Percentiles rank a stretch among this genome's conserved stretches.
These are phyloP conservation scores for Hypsopygia costalis DNA, from an alignment of 2,888 invertebrate genomes.

Conservation along the genomic window DNA sequence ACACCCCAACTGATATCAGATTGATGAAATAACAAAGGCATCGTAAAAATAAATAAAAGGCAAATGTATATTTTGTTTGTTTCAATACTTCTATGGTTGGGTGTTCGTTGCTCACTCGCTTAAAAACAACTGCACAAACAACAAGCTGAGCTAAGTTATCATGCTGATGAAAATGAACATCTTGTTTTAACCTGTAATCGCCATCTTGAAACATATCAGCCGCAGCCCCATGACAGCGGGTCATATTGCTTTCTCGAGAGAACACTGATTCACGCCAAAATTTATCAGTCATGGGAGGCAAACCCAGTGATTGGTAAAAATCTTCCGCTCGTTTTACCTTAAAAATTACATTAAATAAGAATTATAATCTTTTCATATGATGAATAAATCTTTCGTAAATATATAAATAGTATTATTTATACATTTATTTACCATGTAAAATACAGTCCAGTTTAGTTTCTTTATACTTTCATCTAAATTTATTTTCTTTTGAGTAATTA, in stretches of 20 bases:
- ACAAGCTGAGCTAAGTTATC: too few species aligned
- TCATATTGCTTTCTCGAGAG: conserved; percentile 30
- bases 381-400: too few species aligned
- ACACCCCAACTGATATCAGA: too few species aligned
- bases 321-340: conserved; percentile 82
- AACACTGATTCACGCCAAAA: conserved; percentile 84
- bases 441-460: conserved; percentile 76
- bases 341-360: too few species aligned
- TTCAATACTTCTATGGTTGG: too few species aligned
- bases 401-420: too few species aligned
- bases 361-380: conserved; percentile 1
- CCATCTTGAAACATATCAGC: conserved; percentile 84
- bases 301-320: conserved; percentile 83
- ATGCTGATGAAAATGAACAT: too few species aligned
- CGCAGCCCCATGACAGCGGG: conserved; percentile 85
- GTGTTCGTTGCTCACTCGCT: too few species aligned
- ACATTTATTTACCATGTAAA: conserved; percentile 78
- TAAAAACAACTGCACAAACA: too few species aligned
- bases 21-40: too few species aligned
- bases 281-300: conserved; percentile 79
- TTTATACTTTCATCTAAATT: conserved; percentile 75
- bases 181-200: conserved; percentile 86
- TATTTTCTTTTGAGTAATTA: conserved; percentile 75
- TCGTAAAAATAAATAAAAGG: too few species aligned
- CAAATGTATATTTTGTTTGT: too few species aligned